Evolutionary conservation across 2,888 invertebrate species (phyloP), one percentile per base, ranked within the genome.

Genomic region (Taphrorychus bicolor): DNA sequence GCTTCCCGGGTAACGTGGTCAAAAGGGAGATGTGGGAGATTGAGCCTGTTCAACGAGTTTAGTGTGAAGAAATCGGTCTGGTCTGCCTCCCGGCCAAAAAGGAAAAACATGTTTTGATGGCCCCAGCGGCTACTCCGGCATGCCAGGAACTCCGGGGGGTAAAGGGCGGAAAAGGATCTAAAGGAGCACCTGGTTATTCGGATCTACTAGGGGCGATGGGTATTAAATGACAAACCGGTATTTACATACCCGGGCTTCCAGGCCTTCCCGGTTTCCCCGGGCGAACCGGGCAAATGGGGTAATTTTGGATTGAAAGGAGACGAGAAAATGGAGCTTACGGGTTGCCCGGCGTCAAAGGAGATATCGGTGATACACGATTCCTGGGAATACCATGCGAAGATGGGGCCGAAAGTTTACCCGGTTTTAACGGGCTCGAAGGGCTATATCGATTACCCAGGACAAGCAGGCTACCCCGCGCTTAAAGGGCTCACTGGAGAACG

Each of bases 1-100:
- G 16, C 45, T 69, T 9, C 76, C 78, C 9, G 81, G 81, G 40
- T 17, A 58, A 7, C 75, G 72, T 73, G 89, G 83, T 51, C 79
- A 75, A 48, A 79, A 73, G 76, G 91, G 88, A 63, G 82, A 83
- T n/a, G 83, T 84, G 56, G 88, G 89, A 75, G 84, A 82, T n/a
- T n/a, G n/a, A n/a, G 45, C 80, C 82, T 1, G 86, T 91, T 73
- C 68, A 80, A 70, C 76, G 86, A 82, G 83, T 89, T 79, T 72
- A 82, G 64, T 71, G 82, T 80, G 82, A 90, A 48, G 76, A 76
- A 41, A 80, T 80, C 7, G 86, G 85, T 54, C 66, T 51, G 9
- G 66, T 68, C 1, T 86, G 87, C 61, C 66, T 3, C 48, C 63
- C 23, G 80, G 83, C 49, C 70, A 72, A 2, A 82, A 82, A 73